A percentile compares a stretch with the other conserved stretches of the same genome.
Evolutionary conservation across 2,113 vertebrate genomes (phyloP).

Genomic region (Lampris megalopsis): DNA sequence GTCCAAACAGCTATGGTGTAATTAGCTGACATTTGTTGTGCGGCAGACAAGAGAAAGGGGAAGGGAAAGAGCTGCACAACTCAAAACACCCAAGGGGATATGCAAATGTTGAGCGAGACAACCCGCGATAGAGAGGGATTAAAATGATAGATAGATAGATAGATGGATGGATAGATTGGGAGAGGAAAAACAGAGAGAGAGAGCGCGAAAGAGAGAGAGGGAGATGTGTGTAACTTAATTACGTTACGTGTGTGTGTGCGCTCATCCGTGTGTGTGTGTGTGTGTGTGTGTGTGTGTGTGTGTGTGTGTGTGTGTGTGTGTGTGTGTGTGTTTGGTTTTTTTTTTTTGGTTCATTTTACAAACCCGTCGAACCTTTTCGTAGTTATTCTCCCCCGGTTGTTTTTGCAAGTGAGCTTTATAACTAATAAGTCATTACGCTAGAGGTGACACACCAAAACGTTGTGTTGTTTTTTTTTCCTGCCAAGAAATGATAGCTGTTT

Average conservation of each 20-base stretch:
- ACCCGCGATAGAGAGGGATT: background rate
- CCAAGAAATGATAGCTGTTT: constrained; percentile 29
- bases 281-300: constrained; percentile 13
- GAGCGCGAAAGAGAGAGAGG: constrained; percentile 27
- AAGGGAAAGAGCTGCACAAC: constrained; percentile 66
- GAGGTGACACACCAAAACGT: constrained; percentile 17
- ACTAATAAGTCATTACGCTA: constrained; percentile 29
- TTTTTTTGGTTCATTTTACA: constrained; percentile 34
- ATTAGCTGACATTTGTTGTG: constrained; percentile 81
- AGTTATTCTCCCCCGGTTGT: constrained; percentile 32
- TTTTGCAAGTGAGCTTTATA: constrained; percentile 18
- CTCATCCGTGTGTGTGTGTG: background rate
- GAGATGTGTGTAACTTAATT: constrained; percentile 61
- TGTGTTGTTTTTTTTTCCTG: background rate
- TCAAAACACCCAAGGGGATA: constrained; percentile 76
- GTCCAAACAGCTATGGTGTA: constrained; percentile 77
- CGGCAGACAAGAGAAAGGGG: constrained; percentile 65
- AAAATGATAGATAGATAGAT: too few relatives aligned
- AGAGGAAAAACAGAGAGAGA: constrained; percentile 19
- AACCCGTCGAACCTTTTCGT: constrained; percentile 62
- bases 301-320: constrained; percentile 26
- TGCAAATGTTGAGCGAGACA: constrained; percentile 63
- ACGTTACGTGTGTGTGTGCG: constrained; percentile 42
- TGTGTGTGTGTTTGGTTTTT: constrained; percentile 18
- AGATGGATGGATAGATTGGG: background rate